Conservation (phyloP, 2,888 invertebrate species). For the Chorisops tibialis region DNA sequence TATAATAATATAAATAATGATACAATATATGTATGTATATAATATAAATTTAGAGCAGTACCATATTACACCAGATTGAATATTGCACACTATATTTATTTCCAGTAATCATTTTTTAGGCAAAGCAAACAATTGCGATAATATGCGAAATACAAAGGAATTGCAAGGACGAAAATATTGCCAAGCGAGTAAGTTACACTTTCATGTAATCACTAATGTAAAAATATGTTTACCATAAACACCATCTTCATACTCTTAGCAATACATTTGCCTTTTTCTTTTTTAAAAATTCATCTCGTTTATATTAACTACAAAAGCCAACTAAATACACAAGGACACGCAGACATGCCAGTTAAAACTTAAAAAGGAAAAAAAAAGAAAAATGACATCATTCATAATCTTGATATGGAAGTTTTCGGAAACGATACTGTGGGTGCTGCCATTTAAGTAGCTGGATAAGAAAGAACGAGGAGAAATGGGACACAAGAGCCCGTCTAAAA, state of each 20-base stretch:
- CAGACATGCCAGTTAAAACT: not conserved
- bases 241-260: too few relatives aligned
- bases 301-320: too few relatives aligned
- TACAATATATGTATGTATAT: too few relatives aligned
- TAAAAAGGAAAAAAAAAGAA: not conserved
- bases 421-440: not conserved
- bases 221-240: too few relatives aligned
- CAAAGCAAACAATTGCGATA: conserved; percentile 52
- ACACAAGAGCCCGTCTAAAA: not conserved
- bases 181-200: conserved; percentile 43
- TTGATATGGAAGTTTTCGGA: not conserved
- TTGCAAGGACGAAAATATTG: conserved; percentile 43
- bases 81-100: too few relatives aligned
- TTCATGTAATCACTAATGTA: not conserved
- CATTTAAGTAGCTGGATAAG: too few relatives aligned
- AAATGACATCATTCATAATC: not conserved
- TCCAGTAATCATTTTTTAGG: conserved; percentile 43
- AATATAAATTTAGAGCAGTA: too few relatives aligned
- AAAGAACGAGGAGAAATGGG: too few relatives aligned
- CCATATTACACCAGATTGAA: too few relatives aligned
- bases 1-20: too few relatives aligned
- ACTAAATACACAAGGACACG: not conserved
- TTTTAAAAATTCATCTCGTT: too few relatives aligned
- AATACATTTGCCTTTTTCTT: too few relatives aligned
- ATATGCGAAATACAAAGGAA: conserved; percentile 52